These are phyloP conservation scores for Parochlus steinenii DNA, from an alignment of 2,888 invertebrate species.

Conservation along the genomic window DNA sequence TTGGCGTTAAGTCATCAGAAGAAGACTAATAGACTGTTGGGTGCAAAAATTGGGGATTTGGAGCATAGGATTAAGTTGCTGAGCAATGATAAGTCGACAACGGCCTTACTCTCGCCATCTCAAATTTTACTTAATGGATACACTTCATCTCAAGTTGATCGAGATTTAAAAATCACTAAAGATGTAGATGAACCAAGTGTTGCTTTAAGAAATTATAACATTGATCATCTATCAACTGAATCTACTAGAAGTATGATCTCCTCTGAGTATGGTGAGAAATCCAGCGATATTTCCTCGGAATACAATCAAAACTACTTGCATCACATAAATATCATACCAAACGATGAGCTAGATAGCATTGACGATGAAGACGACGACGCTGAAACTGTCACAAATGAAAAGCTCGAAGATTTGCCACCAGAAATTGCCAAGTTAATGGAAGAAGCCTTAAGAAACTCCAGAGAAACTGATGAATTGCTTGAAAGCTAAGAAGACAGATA, in stretches of 20 bases:
- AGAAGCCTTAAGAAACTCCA: constrained; percentile 29
- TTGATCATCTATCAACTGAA: constrained; percentile 19
- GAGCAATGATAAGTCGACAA: constrained; percentile 36
- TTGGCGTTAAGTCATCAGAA: constrained; percentile 69
- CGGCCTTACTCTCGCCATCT: constrained; percentile 30
- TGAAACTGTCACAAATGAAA: constrained; percentile 24
- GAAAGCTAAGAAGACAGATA: background rate
- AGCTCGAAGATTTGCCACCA: constrained; percentile 36
- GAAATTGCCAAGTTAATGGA: constrained; percentile 43
- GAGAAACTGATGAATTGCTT: background rate
- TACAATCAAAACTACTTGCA: constrained; percentile 7
- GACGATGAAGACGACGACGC: constrained; percentile 14
- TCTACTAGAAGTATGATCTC: constrained; percentile 25
- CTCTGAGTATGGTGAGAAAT: constrained; percentile 24
- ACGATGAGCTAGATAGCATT: constrained; percentile 7
- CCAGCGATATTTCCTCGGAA: constrained; percentile 11
- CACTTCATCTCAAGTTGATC: constrained; percentile 34
- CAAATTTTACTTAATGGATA: constrained; percentile 49
- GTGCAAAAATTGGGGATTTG: constrained; percentile 62
- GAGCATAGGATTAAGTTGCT: constrained; percentile 55
- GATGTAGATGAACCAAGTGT: constrained; percentile 1
- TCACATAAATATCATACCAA: background rate
- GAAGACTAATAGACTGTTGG: constrained; percentile 73
- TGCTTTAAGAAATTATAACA: constrained; percentile 2
- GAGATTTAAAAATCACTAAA: constrained; percentile 15